These are phyloP conservation scores for Mohoua ochrocephala DNA, from an alignment of 2,113 vertebrate species.

Conservation along the genomic window DNA sequence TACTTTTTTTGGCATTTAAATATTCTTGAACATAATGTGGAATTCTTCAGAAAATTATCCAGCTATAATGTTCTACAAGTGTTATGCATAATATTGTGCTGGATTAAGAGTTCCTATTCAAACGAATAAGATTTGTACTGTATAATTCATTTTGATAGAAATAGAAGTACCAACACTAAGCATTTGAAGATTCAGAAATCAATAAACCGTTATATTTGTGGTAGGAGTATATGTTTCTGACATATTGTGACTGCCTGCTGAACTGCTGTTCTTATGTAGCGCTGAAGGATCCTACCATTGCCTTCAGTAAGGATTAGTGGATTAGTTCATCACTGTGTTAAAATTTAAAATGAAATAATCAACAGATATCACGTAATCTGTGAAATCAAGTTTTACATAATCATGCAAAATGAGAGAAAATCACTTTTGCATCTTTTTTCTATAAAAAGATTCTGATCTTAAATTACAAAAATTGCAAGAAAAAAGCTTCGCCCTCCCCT, in stretches of 20 bases:
- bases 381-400: neutral
- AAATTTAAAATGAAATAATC: neutral
- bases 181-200: neutral
- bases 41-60: neutral
- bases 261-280: neutral
- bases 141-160: neutral
- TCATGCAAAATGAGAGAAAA: neutral
- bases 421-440: neutral
- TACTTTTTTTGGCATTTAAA: neutral
- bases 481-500: fast-evolving
- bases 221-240: neutral
- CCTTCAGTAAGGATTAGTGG: neutral
- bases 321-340: neutral
- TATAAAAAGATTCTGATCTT: neutral
- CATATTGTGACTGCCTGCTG: neutral
- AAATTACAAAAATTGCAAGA: neutral
- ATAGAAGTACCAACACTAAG: neutral
- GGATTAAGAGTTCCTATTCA: neutral
- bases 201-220: neutral
- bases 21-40: neutral
- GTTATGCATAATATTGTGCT: neutral
- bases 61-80: neutral
- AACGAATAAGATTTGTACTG: neutral
- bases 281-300: neutral
- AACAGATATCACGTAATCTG: neutral